These are phyloP conservation scores for Orius insidiosus DNA, from an alignment of 1,140 invertebrate genomes.

Conservation along the genomic window DNA sequence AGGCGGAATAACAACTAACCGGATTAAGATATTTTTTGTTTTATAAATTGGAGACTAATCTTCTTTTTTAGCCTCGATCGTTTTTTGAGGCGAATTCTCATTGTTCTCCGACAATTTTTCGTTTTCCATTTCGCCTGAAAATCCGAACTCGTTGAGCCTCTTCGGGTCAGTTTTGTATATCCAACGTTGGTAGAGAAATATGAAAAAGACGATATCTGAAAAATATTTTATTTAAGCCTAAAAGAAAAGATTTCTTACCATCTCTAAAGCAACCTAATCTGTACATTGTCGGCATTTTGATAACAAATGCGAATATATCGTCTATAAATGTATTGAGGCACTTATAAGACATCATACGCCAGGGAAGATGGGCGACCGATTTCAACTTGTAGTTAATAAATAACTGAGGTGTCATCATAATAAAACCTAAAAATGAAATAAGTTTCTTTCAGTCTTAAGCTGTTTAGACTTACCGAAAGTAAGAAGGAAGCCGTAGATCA, in stretches of 20 bases:
- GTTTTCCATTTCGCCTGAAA: constrained; percentile 32
- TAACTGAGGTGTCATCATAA: constrained; percentile 99
- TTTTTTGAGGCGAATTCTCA: constrained; percentile 8
- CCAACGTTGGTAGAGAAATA: constrained; percentile 96
- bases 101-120: not conserved
- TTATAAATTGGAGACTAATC: constrained; percentile 3
- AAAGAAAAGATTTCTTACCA: constrained; percentile 34
- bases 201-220: constrained; percentile 92
- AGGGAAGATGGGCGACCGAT: constrained; percentile 95
- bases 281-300: constrained; percentile 98
- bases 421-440: constrained; percentile 52
- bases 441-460: no score
- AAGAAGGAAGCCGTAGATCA: constrained; percentile 95
- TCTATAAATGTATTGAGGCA: constrained; percentile 99
- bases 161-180: constrained; percentile 92
- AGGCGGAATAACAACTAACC: no score
- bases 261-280: constrained; percentile 89
- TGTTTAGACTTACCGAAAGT: constrained; percentile 80
- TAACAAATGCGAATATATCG: constrained; percentile 99
- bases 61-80: constrained; percentile 16
- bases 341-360: constrained; percentile 99
- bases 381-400: constrained; percentile 99
- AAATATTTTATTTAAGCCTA: constrained; percentile 18
- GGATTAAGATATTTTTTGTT: no score
- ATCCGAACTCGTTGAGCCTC: constrained; percentile 94